phyloP scores from a whole-genome alignment of 1,140 invertebrate species.

The Zaprionus taronus region DNA sequence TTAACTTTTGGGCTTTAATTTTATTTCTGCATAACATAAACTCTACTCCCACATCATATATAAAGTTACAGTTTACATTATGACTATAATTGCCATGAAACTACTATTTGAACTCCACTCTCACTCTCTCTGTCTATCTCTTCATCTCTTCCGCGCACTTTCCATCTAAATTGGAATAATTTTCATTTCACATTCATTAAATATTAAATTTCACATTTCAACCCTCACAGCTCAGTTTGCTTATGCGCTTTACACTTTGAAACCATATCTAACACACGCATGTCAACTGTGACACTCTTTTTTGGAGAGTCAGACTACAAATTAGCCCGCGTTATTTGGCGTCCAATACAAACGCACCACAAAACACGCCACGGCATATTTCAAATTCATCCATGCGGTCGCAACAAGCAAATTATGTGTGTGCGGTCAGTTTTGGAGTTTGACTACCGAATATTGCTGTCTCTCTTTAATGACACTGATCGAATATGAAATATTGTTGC shows the following conservation, averaged over 20 bases:
- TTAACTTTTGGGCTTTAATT: background rate
- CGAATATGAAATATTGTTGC: background rate
- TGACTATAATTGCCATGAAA: no score
- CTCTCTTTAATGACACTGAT: background rate
- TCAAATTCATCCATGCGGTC: background rate
- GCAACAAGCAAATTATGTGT: background rate
- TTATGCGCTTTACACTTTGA: background rate
- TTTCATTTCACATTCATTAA: background rate
- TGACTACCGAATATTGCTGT: background rate
- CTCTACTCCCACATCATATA: no score
- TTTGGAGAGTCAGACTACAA: background rate
- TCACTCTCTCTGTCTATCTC: no score
- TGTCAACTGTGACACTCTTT: background rate
- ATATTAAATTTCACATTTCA: background rate
- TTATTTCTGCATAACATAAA: background rate
- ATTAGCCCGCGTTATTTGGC: background rate
- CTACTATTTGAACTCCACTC: background rate
- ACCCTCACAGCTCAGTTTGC: background rate
- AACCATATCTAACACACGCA: background rate
- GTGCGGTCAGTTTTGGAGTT: background rate
- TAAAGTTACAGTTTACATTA: no score
- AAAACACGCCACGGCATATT: background rate
- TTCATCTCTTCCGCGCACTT: background rate
- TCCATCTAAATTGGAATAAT: no score
- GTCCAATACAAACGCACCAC: background rate